Evolutionary conservation across 2,888 invertebrate genomes (phyloP), one percentile per base, ranked within the genome.

Genomic region (Leptogaster cylindrica): DNA sequence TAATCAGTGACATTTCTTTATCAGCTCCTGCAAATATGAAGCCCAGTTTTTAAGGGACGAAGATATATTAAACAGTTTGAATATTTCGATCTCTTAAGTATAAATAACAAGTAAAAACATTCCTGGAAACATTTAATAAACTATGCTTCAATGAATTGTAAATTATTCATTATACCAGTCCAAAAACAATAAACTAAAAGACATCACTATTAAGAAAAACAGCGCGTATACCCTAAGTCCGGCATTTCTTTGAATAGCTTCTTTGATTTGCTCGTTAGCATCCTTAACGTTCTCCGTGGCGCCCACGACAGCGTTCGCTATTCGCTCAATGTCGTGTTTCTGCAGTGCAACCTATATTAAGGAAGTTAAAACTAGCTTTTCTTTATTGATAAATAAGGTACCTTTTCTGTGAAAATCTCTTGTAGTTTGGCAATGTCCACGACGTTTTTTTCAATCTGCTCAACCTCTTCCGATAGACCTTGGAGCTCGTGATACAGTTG

Each of bases 181-280:
- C 63, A 99, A 85, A 81, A 99, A 99, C 7, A 99, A 83, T 61
- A 99, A 83, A 16, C 96, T 92, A 79, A 98, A 95, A 36, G 97
- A 95, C 88, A 97, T 91, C 36, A 98, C 95, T 73, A 98, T 83
- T 65, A 99, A 83, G 78, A 97, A 97, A 82, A 99, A 98, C 25
- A 99, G 83, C 66, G 97, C 89, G 87, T 94, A 97, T 10, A 96
- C 95, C 73, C 98, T 85, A 36, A 97, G 86, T 0, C 97, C 95
- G 1, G 98, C 98, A 81, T 97, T 97, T 71, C 96, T 89, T 81
- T 97, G 95, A 76, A 99, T 97, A 0, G 98, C 97, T 82, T 97
- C 93, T 72, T 96, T 86, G 63, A 99, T 94, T 82, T 97, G 96
- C 76, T 97, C 96, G 82, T 99, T 99, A 1, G 95, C 98, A 81